Percentiles rank a stretch among this genome's conserved stretches.
These are phyloP conservation scores for Clanis bilineata DNA, from an alignment of 2,888 invertebrate species.

Conservation along the genomic window DNA sequence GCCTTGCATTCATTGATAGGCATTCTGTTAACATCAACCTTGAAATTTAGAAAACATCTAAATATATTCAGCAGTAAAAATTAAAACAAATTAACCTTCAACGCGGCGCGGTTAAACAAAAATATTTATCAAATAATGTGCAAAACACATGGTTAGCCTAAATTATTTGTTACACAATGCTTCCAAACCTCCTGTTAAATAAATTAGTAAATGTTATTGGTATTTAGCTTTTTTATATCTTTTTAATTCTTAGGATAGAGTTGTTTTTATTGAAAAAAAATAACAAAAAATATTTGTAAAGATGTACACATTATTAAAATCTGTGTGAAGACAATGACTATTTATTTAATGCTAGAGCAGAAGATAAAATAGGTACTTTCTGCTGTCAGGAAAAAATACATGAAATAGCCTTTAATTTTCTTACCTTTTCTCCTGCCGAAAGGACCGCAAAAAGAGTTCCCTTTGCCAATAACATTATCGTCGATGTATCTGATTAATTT, in stretches of 20 bases:
- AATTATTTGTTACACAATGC: not conserved
- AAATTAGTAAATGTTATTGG: not conserved
- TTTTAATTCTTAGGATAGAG: no score
- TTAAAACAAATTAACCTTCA: slow-evolving; percentile 14
- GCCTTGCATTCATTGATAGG: not conserved
- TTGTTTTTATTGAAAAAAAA: no score
- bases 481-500: slow-evolving; percentile 90
- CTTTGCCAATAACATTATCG: slow-evolving; percentile 90
- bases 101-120: slow-evolving; percentile 3
- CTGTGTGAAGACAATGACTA: no score
- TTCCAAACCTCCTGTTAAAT: not conserved
- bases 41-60: slow-evolving; percentile 1
- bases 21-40: not conserved
- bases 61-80: slow-evolving; percentile 1
- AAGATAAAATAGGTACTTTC: not conserved
- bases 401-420: slow-evolving; percentile 23
- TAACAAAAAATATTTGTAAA: no score
- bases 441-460: slow-evolving; percentile 90
- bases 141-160: not conserved
- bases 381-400: not conserved
- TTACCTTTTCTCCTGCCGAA: slow-evolving; percentile 92
- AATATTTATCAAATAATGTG: slow-evolving; percentile 14
- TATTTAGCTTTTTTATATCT: not conserved
- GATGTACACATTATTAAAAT: no score
- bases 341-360: no score